A percentile compares a stretch with the other conserved stretches of the same genome.
Conservation (phyloP, 2,888 invertebrate genomes). For the Pedicia rivosa region DNA sequence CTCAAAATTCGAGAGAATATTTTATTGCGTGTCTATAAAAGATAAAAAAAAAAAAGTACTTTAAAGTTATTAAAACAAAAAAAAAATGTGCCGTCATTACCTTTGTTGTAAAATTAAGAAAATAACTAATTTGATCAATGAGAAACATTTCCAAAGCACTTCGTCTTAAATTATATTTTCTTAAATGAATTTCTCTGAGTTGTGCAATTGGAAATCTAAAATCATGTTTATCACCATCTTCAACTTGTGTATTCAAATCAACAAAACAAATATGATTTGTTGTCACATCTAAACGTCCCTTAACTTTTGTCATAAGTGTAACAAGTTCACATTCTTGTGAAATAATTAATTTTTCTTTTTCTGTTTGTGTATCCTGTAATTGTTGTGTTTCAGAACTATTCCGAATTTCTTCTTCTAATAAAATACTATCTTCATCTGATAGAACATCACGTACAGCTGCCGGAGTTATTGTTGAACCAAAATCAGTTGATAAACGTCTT, state of each 20-base stretch:
- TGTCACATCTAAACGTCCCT: conserved; percentile 44
- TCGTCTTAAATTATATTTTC: conserved; percentile 43
- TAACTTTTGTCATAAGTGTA: conserved; percentile 40
- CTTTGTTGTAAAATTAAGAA: conserved; percentile 45
- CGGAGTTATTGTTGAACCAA: conserved; percentile 29
- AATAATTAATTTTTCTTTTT: conserved; percentile 32
- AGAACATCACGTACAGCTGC: conserved; percentile 30
- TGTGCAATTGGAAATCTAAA: conserved; percentile 36
- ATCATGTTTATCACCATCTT: conserved; percentile 34
- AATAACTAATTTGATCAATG: conserved; percentile 46
- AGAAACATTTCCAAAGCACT: conserved; percentile 49
- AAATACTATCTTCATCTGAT: conserved; percentile 30
- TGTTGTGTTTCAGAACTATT: conserved; percentile 29
- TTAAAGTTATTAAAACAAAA: too few species aligned
- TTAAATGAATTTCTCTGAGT: conserved; percentile 43
- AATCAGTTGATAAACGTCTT: conserved; percentile 26
- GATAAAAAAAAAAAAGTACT: conserved; percentile 7
- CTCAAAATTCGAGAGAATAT: conserved; percentile 42
- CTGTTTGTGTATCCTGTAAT: conserved; percentile 11
- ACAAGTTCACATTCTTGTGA: conserved; percentile 45
- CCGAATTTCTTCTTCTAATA: conserved; percentile 33
- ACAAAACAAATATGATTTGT: conserved; percentile 40
- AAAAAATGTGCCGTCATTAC: too few species aligned
- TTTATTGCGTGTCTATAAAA: conserved; percentile 40
- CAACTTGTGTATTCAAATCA: conserved; percentile 33